Percentiles rank a stretch among this genome's conserved stretches.
Evolutionary conservation across 2,797 vertebrate species (phyloP).

Genomic region (Odontamblyopus rebecca): DNA sequence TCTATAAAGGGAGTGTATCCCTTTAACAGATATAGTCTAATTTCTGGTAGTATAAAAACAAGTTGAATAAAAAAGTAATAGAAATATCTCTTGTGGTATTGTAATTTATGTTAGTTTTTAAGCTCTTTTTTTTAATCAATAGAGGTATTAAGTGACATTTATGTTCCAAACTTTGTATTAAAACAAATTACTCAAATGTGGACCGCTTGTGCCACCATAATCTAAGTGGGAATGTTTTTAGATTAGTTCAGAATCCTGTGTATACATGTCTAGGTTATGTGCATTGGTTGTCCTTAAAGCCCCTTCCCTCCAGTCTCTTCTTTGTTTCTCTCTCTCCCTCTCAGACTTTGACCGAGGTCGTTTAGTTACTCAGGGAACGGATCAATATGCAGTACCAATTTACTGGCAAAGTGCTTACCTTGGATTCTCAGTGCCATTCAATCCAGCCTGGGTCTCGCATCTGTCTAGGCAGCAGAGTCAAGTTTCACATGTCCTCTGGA

Average conservation of each 20-base stretch:
- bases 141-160: neutral
- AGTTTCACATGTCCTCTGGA: slow-evolving; percentile 58
- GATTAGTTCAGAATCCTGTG: too few species aligned
- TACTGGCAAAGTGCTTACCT: slow-evolving; percentile 77
- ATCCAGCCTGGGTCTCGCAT: slow-evolving; percentile 69
- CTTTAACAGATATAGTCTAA: too few species aligned
- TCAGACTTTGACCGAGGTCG: slow-evolving; percentile 55
- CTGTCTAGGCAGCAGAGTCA: slow-evolving; percentile 53
- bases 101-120: too few species aligned
- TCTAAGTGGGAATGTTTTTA: too few species aligned
- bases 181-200: too few species aligned
- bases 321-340: neutral
- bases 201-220: too few species aligned
- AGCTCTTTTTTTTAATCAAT: neutral
- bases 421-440: slow-evolving; percentile 76
- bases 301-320: neutral
- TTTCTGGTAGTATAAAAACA: too few species aligned
- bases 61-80: too few species aligned
- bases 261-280: neutral
- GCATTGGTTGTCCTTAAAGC: neutral
- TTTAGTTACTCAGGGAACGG: slow-evolving; percentile 51
- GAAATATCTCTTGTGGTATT: too few species aligned
- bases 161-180: too few species aligned
- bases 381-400: slow-evolving; percentile 73
- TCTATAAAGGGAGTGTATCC: too few species aligned